Conservation (phyloP, 2,888 invertebrate genomes). For the Boloria selene region DNA sequence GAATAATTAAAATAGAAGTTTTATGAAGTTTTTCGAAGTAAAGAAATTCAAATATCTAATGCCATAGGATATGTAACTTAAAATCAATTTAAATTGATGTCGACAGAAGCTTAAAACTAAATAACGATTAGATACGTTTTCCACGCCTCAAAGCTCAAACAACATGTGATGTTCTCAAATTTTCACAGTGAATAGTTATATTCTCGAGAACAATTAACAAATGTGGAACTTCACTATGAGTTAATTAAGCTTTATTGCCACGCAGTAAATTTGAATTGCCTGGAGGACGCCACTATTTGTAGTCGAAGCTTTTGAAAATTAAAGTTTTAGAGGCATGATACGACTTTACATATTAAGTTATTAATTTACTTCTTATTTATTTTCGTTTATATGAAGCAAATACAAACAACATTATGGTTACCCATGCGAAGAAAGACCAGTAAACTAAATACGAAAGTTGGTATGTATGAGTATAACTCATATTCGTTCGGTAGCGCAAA, state of each 20-base stretch:
- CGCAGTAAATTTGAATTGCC: constrained; percentile 25
- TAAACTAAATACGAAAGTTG: no score
- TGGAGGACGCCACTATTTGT: constrained; percentile 10
- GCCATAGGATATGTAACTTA: no score
- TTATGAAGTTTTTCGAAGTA: no score
- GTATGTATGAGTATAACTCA: no score
- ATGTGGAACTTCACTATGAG: constrained; percentile 27
- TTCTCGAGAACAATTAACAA: constrained; percentile 26
- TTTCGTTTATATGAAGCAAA: not conserved
- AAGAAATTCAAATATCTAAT: no score
- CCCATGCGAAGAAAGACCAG: no score
- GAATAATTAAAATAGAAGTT: no score
- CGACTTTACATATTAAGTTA: no score
- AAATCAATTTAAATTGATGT: not conserved
- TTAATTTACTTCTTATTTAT: not conserved
- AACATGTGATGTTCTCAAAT: not conserved
- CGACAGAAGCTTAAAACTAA: not conserved
- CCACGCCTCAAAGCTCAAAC: not conserved
- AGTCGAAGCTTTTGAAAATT: constrained; percentile 9
- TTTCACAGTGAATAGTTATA: constrained; percentile 22
- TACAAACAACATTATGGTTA: no score
- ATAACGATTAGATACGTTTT: not conserved
- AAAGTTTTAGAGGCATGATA: not conserved
- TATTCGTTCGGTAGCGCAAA: no score
- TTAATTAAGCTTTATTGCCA: constrained; percentile 27